Conservation (phyloP, 2,888 invertebrate genomes). For the Alviniconcha strummeri region DNA sequence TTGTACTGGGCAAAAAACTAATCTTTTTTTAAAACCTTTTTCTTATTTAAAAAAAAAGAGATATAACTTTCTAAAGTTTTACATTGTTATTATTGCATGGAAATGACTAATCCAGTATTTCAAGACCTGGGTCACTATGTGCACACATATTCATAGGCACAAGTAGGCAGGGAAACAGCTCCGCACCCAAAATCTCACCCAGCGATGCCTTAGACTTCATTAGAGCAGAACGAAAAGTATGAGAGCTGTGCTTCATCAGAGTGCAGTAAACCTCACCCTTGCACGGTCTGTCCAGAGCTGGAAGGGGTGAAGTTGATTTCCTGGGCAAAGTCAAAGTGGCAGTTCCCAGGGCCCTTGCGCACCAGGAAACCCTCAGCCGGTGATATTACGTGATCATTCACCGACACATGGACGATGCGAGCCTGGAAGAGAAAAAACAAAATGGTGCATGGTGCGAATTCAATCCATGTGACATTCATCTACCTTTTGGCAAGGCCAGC, state of each 20-base stretch:
- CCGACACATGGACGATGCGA: constrained; percentile 70
- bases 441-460: no score
- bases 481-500: no score
- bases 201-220: no score
- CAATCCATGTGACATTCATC: not conserved
- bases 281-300: not conserved
- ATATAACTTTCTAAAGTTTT: not conserved
- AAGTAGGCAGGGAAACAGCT: no score
- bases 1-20: no score
- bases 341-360: constrained; percentile 84
- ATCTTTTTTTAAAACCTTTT: not conserved
- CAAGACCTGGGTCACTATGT: no score
- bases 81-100: not conserved
- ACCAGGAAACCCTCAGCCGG: constrained; percentile 76
- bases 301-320: constrained; percentile 74
- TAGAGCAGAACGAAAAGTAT: no score
- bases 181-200: no score
- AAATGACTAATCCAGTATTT: no score
- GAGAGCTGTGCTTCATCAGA: no score
- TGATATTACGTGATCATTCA: constrained; percentile 72
- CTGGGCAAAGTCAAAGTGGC: constrained; percentile 86
- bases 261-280: not conserved
- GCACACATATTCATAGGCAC: no score
- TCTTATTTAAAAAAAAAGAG: not conserved
- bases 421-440: constrained; percentile 61